A percentile compares a stretch with the other conserved stretches of the same genome.
Evolutionary conservation across 2,797 vertebrate species (phyloP).

Genomic region (Pteropus rufus): DNA sequence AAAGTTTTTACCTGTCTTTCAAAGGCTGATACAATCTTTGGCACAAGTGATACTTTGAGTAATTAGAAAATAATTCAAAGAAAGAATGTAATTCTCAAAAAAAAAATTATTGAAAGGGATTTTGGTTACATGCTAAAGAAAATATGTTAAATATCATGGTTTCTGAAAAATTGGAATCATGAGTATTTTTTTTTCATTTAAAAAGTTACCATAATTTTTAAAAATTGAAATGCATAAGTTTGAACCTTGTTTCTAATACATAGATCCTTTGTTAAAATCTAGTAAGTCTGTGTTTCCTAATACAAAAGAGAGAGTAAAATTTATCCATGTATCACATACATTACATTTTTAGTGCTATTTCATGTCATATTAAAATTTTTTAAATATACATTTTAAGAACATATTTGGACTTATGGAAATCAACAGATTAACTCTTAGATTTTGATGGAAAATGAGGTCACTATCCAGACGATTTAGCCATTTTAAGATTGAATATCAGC

Average conservation of each 20-base stretch:
- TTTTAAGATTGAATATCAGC: background rate
- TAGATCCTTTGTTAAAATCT: background rate
- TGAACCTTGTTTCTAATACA: background rate
- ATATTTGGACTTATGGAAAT: background rate
- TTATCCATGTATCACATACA: background rate
- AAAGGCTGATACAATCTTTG: background rate
- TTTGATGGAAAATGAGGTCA: background rate
- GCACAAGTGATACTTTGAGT: background rate
- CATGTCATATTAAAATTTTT: constrained; percentile 12
- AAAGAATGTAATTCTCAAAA: background rate
- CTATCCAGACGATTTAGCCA: background rate
- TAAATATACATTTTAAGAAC: background rate
- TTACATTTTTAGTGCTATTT: background rate
- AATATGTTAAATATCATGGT: background rate
- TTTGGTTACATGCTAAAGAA: background rate
- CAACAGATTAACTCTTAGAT: background rate
- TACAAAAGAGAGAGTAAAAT: background rate
- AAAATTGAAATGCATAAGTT: background rate
- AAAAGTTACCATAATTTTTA: background rate
- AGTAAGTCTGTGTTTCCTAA: background rate
- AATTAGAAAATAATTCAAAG: background rate
- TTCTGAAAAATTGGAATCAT: background rate
- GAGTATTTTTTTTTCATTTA: background rate
- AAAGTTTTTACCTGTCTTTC: background rate
- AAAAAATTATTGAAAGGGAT: background rate